Evolutionary conservation across 2,797 vertebrate genomes (phyloP), one percentile per base, ranked within the genome.

Genomic region (Fistularia commersonii): DNA sequence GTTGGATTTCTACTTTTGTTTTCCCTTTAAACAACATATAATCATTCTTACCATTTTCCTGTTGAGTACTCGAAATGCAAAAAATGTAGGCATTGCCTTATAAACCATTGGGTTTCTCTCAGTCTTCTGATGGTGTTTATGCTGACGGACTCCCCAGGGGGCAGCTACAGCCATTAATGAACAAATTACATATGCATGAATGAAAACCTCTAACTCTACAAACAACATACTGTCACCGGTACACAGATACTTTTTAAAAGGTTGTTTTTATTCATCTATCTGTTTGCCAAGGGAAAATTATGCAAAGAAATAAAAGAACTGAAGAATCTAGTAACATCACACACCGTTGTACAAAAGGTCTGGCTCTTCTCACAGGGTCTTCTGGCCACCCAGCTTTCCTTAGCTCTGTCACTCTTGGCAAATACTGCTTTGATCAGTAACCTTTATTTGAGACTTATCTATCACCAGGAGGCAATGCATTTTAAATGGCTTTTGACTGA

Each of bases 281-380:
- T 63, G 40, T 66, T 57, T 79, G 77, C 76, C 75, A 46, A 41
- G 36, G 34, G 34, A 57, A 42, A 55, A 51, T 41, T 32, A 64
- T 61, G 50, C 67, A 88, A 84, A 89, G 83, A 70, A 71, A 84
- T 86, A 87, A 71, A 85, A 87, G 81, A 75, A 76, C 74, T 61
- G 36, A n/a, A 51, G 68, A 34, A 57, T 86, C 69, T 2, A 2
- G 2, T 23, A 23, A 23, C 23, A 23, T 23, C 23, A 23, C 23
- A 4, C 4, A 23, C 23, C 23, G 4, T 23, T 23, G 23, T 23
- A 23, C 2, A 23, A 23, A 23, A 23, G 23, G 23, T 23, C 2
- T 23, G 23, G 2, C 23, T 23, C 23, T 23, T 23, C 23, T 23
- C 4, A 23, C 23, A 23, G 23, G 23, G 23, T 23, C 23, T 23